These are phyloP conservation scores for Lochmaea capreae DNA, from an alignment of 2,888 invertebrate species.

Conservation along the genomic window DNA sequence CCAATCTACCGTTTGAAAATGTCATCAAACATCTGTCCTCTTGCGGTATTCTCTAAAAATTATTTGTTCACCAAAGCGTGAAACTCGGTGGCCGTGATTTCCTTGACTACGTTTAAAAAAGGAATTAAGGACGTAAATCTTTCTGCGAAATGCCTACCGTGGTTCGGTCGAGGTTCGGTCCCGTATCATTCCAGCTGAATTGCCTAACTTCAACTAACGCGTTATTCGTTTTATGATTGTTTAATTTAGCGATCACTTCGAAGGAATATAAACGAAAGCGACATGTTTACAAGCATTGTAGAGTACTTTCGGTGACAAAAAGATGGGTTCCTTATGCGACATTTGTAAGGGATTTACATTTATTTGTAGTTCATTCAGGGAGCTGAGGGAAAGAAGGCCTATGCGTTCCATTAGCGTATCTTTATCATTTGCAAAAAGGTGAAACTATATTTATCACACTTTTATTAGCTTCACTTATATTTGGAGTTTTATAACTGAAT, in stretches of 20 bases:
- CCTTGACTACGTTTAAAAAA: slow-evolving; percentile 40
- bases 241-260: slow-evolving; percentile 59
- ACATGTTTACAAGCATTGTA: slow-evolving; percentile 57
- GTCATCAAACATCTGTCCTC: slow-evolving; percentile 22
- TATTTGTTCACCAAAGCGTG: slow-evolving; percentile 32
- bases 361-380: slow-evolving; percentile 37
- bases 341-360: slow-evolving; percentile 47
- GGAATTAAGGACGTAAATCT: slow-evolving; percentile 42
- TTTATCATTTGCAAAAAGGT: not conserved
- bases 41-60: slow-evolving; percentile 22
- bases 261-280: slow-evolving; percentile 50
- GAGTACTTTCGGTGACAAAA: slow-evolving; percentile 56
- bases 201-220: slow-evolving; percentile 51
- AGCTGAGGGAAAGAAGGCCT: slow-evolving; percentile 23
- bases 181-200: slow-evolving; percentile 52
- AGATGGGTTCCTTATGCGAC: slow-evolving; percentile 56
- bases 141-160: slow-evolving; percentile 33
- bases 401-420: not conserved
- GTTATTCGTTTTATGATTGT: slow-evolving; percentile 57
- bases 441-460: not conserved
- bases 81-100: slow-evolving; percentile 39
- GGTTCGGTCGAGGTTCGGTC: not conserved
- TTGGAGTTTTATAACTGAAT: no score
- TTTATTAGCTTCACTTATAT: no score
- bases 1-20: slow-evolving; percentile 5